phyloP scores from a whole-genome alignment of 2,888 invertebrate genomes.

The Parasteatoda lunata region DNA sequence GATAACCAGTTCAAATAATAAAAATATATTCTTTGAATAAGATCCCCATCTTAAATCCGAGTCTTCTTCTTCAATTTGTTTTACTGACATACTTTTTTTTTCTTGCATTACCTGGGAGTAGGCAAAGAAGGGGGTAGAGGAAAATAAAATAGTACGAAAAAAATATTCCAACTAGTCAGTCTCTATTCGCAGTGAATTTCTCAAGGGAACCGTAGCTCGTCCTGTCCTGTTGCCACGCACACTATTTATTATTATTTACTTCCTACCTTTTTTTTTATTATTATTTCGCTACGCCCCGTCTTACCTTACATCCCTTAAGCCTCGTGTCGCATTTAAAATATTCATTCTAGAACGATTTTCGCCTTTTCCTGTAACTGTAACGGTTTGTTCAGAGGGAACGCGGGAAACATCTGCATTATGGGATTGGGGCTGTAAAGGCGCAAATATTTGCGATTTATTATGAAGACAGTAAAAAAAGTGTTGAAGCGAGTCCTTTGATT shows the following conservation, averaged over 20 bases:
- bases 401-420: constrained; percentile 31
- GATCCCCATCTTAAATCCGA: constrained; percentile 41
- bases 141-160: not conserved
- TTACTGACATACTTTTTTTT: constrained; percentile 48
- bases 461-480: constrained; percentile 28
- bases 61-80: constrained; percentile 26
- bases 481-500: constrained; percentile 27
- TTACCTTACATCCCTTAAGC: constrained; percentile 47
- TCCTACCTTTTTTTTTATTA: constrained; percentile 7
- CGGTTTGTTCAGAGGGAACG: constrained; percentile 28
- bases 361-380: constrained; percentile 54
- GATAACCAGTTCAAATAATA: no score
- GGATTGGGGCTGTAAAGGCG: constrained; percentile 54
- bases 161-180: constrained; percentile 52
- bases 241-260: constrained; percentile 63
- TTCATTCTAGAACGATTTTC: constrained; percentile 62
- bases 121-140: constrained; percentile 17
- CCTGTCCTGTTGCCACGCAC: constrained; percentile 22
- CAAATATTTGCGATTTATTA: constrained; percentile 48
- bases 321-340: constrained; percentile 61
- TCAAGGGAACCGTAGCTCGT: constrained; percentile 26
- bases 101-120: constrained; percentile 49
- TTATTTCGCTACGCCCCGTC: constrained; percentile 12
- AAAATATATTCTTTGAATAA: not conserved
- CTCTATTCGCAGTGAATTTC: constrained; percentile 48